Percentiles rank a stretch among this genome's conserved stretches.
These are phyloP conservation scores for Anorthoa munda DNA, from an alignment of 2,888 invertebrate genomes.

Conservation along the genomic window DNA sequence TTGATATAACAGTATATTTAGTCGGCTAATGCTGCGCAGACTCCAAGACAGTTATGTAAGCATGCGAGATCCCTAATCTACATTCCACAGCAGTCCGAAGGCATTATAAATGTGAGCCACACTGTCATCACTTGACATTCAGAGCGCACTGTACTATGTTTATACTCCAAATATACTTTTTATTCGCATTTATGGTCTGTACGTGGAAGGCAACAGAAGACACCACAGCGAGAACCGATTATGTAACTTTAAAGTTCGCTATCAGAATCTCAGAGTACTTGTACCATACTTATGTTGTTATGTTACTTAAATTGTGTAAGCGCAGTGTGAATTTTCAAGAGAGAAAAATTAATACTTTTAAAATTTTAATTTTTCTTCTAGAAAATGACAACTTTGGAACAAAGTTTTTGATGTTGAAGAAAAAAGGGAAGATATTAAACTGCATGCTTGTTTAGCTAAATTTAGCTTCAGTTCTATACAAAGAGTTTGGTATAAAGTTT, in stretches of 20 bases:
- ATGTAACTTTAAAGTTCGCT: conserved; percentile 52
- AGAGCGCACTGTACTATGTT: conserved; percentile 45
- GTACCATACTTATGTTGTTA: no score
- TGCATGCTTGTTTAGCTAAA: conserved; percentile 2
- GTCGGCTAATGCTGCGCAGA: not conserved
- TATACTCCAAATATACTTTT: conserved; percentile 60
- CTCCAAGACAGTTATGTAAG: conserved; percentile 22
- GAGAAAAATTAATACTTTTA: conserved; percentile 11
- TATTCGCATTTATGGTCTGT: conserved; percentile 58
- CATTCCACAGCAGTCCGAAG: conserved; percentile 39
- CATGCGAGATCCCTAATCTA: conserved; percentile 31
- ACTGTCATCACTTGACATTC: conserved; percentile 55
- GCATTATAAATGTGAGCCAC: conserved; percentile 48
- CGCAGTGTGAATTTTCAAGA: conserved; percentile 21
- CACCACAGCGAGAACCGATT: conserved; percentile 18
- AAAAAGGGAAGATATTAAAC: not conserved
- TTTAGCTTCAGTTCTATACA: not conserved
- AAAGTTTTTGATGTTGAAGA: not conserved
- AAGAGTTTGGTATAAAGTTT: not conserved
- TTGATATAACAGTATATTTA: not conserved
- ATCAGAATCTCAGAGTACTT: conserved; percentile 12
- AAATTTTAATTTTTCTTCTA: not conserved
- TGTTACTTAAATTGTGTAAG: conserved; percentile 41
- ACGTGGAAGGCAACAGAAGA: conserved; percentile 57
- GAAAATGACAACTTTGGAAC: conserved; percentile 5